Percentiles rank a stretch among this genome's conserved stretches.
phyloP scores from a whole-genome alignment of 2,113 vertebrate species.

The Passer domesticus region DNA sequence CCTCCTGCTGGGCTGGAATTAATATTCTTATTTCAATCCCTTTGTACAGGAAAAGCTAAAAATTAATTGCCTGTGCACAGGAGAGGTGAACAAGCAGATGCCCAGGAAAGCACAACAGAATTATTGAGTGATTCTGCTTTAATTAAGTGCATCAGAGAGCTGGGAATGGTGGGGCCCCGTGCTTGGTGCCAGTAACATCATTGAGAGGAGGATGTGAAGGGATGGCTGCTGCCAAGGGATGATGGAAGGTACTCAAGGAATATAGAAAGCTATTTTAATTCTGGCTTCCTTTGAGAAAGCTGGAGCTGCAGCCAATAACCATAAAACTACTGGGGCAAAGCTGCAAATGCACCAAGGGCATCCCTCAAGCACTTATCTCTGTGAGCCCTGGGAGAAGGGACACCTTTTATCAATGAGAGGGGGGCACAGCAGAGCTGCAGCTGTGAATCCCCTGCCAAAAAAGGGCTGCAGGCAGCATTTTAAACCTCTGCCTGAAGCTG shows the following conservation, averaged over 20 bases:
- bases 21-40: slow-evolving; percentile 5
- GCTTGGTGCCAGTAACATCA: not conserved
- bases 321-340: slow-evolving; percentile 39
- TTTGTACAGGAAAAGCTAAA: slow-evolving; percentile 19
- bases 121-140: slow-evolving; percentile 52
- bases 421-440: not conserved
- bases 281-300: slow-evolving; percentile 34
- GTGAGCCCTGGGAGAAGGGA: not conserved
- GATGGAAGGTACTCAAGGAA: slow-evolving; percentile 39
- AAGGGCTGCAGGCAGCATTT: not conserved
- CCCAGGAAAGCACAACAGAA: slow-evolving; percentile 41
- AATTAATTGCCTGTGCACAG: slow-evolving; percentile 52
- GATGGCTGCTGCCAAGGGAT: slow-evolving; percentile 31
- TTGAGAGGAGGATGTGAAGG: not conserved
- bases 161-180: not conserved
- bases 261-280: slow-evolving; percentile 42
- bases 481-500: not conserved
- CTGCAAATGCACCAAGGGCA: not conserved
- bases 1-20: slow-evolving; percentile 25
- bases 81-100: slow-evolving; percentile 43
- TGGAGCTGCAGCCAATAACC: slow-evolving; percentile 8
- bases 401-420: not conserved
- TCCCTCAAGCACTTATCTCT: not conserved
- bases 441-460: not conserved
- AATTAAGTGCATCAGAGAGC: slow-evolving; percentile 54